Conservation (phyloP, 2,888 invertebrate genomes). For the Heliconius ismenius region DNA sequence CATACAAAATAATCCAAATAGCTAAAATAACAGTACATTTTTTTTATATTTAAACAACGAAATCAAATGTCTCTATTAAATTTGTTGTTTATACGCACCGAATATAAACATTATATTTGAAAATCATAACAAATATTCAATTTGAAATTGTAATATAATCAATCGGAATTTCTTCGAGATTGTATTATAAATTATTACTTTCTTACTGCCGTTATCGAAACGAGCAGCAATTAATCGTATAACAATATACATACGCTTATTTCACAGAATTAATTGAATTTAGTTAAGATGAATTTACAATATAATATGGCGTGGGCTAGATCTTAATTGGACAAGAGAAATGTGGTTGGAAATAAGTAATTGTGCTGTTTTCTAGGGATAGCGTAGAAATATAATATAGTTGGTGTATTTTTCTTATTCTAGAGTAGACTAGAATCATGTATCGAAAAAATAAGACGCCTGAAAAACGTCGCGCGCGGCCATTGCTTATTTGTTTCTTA, state of each 20-base stretch:
- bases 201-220: conserved; percentile 17
- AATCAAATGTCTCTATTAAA: background rate
- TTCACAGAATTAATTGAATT: conserved; percentile 19
- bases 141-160: conserved; percentile 2
- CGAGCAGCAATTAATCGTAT: background rate
- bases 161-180: background rate
- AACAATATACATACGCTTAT: background rate
- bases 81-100: background rate
- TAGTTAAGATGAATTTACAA: conserved; percentile 21
- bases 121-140: conserved; percentile 10
- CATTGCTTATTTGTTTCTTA: no score
- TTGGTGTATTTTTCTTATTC: no score
- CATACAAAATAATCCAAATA: conserved; percentile 22
- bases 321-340: conserved; percentile 1
- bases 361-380: no score
- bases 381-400: no score
- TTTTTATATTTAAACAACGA: background rate
- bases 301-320: conserved; percentile 1
- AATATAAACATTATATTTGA: background rate
- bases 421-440: no score
- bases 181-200: conserved; percentile 14
- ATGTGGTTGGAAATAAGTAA: background rate
- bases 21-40: conserved; percentile 23
- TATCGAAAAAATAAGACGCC: no score
- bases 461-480: no score